Conservation (phyloP, 2,888 invertebrate species). For the Gortyna flavago region DNA sequence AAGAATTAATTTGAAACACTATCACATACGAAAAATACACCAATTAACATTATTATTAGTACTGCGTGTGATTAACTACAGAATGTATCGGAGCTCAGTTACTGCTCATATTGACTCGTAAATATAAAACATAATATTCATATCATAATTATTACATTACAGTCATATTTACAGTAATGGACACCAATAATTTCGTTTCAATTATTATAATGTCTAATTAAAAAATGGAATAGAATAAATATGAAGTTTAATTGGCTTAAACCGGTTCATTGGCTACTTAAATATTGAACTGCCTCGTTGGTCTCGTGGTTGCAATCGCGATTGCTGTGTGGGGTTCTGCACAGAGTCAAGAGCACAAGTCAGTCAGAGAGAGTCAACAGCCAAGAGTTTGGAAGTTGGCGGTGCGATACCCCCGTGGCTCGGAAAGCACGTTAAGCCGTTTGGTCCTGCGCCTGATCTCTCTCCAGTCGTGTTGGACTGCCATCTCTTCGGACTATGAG, state of each 20-base stretch:
- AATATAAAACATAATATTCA: slow-evolving; percentile 9
- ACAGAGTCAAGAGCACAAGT: too few relatives aligned
- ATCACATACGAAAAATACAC: not conserved
- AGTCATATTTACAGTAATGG: slow-evolving; percentile 2
- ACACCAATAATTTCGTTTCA: slow-evolving; percentile 1
- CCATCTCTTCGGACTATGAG: too few relatives aligned
- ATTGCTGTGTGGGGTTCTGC: too few relatives aligned
- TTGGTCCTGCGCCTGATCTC: too few relatives aligned
- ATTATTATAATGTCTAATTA: not conserved
- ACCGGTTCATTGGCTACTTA: not conserved
- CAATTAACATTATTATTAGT: slow-evolving; percentile 31
- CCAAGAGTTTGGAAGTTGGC: too few relatives aligned
- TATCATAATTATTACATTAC: slow-evolving; percentile 37
- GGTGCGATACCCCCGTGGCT: too few relatives aligned
- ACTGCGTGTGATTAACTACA: slow-evolving; percentile 40
- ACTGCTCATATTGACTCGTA: slow-evolving; percentile 2
- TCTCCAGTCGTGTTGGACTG: too few relatives aligned
- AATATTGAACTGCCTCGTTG: too few relatives aligned
- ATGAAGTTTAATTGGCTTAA: not conserved
- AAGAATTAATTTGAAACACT: slow-evolving; percentile 24
- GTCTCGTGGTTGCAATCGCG: too few relatives aligned
- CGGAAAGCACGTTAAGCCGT: too few relatives aligned
- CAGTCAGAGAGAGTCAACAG: too few relatives aligned
- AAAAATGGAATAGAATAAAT: slow-evolving; percentile 11
- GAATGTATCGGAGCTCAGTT: slow-evolving; percentile 6